These are phyloP conservation scores for Chrysina gloriosa DNA, from an alignment of 2,888 invertebrate genomes.

Conservation along the genomic window DNA sequence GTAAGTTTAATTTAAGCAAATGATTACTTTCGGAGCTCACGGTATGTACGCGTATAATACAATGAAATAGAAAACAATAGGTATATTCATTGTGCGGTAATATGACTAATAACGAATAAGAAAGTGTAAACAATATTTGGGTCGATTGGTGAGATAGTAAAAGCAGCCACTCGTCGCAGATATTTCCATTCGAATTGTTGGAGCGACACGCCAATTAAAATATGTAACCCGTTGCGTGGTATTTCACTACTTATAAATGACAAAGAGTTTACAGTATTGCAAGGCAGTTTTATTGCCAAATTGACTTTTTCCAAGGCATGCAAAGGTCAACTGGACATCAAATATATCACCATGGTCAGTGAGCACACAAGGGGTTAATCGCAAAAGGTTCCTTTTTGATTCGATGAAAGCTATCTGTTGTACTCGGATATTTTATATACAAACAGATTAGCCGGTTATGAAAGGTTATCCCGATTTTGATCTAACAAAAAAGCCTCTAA, in stretches of 20 bases:
- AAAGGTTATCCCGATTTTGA: too few species aligned
- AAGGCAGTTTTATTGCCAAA: conserved; percentile 49
- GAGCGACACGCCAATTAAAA: conserved; percentile 42
- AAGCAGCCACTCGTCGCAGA: neutral
- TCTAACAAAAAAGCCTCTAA: conserved; percentile 19
- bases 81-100: conserved; percentile 30
- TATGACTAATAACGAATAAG: conserved; percentile 33
- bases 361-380: conserved; percentile 44
- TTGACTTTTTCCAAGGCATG: conserved; percentile 51
- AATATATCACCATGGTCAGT: conserved; percentile 49
- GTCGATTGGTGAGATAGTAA: conserved; percentile 39
- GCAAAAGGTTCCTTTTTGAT: conserved; percentile 35
- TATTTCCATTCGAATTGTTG: too few species aligned
- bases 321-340: conserved; percentile 53
- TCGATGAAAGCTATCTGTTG: conserved; percentile 48
- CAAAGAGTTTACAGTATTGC: conserved; percentile 37
- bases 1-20: too few species aligned
- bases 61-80: conserved; percentile 43
- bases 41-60: neutral
- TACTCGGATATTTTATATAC: conserved; percentile 49
- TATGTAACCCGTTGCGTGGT: conserved; percentile 37
- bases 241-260: conserved; percentile 44
- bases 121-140: conserved; percentile 39
- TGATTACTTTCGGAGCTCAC: neutral
- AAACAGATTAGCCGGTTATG: conserved; percentile 47